Base-by-base conservation (phyloP, 2,797 vertebrate genomes). In the Lutjanus campechanus region DNA sequence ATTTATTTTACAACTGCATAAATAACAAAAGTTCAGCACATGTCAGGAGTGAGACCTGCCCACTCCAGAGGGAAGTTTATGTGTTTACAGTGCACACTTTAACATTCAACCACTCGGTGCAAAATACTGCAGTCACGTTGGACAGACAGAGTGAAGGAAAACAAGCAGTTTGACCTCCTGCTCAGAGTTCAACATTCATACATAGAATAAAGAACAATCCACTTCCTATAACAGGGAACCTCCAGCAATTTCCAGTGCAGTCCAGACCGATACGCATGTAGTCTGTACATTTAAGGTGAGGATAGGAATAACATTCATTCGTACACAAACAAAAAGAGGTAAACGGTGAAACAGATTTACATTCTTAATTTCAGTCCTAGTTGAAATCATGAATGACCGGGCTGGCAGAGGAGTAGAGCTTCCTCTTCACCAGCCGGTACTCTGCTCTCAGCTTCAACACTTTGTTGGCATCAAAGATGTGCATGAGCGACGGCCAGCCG, bases 391-490 rank as follows among this genome's bases (percentile, higher is more conserved):
- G 90, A 49, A 96, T 68, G 41, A 95, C 89, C 0, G 95, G 95
- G 53, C 89, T 95, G 44, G 93, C 95, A 0, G 96, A 95, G 1
- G 95, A 96, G 85, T 96, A 96, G 7, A 96, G 95, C 85, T 96
- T 96, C 86, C 90, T 92, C 90, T 96, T 96, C 59, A 96, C 90
- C 78, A 96, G 91, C n/a, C 92, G 82, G 84, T 96, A 96, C 73
- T 95, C 90, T 0, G 95, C 82, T 29, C 91, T 91, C 66, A 96
- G 91, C 79, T 93, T 94, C 76, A 96, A 54, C 43, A 92, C 94
- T 50, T 93, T 94, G 49, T 73, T 84, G 12, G 61, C 58, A 0
- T 92, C 89, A 7, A 96, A 95, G 40, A 96, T 83, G 84, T 85
- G 77, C 75, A 82, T 93, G 13, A 96, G 82, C 0, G 88, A 81